Evolutionary conservation across 2,797 vertebrate species (phyloP).

Genomic region (Catharus ustulatus): DNA sequence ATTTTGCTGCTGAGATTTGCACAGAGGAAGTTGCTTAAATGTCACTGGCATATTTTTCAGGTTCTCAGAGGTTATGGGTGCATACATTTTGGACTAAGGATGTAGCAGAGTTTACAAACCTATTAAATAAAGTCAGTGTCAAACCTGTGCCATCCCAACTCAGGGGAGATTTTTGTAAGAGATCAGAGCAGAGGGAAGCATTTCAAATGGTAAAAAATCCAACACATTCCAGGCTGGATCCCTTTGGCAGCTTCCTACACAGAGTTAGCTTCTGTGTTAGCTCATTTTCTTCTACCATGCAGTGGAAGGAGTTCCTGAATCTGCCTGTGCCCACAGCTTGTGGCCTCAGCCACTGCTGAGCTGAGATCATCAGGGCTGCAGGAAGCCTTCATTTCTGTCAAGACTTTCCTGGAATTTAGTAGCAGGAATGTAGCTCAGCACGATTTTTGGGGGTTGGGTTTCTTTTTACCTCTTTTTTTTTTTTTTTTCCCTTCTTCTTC

Average conservation of each 20-base stretch:
- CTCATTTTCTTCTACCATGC: neutral
- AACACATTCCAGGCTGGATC: neutral
- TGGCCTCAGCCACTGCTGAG: neutral
- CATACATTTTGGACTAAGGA: neutral
- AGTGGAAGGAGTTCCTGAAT: neutral
- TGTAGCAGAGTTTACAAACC: neutral
- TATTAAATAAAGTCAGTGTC: neutral
- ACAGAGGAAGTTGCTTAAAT: neutral
- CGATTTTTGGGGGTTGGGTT: neutral
- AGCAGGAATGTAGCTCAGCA: neutral
- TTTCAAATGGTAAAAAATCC: neutral
- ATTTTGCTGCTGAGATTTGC: neutral
- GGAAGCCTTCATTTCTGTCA: neutral
- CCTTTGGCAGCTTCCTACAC: neutral
- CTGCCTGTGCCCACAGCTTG: neutral
- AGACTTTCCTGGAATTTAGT: neutral
- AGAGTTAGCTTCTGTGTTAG: neutral
- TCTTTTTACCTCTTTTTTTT: neutral
- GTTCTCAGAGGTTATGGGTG: neutral
- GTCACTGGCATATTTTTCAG: neutral
- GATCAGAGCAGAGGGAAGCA: neutral
- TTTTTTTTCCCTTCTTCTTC: accelerated
- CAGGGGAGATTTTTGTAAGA: neutral
- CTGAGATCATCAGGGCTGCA: neutral
- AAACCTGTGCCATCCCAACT: accelerated